phyloP scores from a whole-genome alignment of 1,140 invertebrate genomes.

The Heliconius himera region DNA sequence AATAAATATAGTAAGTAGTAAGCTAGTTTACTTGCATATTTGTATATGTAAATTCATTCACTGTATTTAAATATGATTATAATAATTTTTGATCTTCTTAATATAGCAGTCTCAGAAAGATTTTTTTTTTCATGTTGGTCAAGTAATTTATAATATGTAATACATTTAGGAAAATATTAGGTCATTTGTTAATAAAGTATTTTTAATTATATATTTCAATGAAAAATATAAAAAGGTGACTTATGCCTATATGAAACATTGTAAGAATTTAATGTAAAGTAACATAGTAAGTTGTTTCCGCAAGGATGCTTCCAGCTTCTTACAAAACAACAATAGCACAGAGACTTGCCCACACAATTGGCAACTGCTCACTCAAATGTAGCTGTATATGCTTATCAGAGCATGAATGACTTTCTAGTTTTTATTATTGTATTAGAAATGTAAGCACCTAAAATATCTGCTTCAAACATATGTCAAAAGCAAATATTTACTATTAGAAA shows the following conservation, averaged over 20 bases:
- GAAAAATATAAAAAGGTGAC: not conserved
- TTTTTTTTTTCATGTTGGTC: not conserved
- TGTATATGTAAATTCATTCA: not conserved
- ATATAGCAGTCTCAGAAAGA: not conserved
- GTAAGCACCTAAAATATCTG: slow-evolving; percentile 14
- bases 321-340: slow-evolving; percentile 74
- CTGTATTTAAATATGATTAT: not conserved
- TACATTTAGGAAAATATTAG: too few species aligned
- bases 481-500: not conserved
- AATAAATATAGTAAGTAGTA: too few species aligned
- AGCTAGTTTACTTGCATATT: not conserved
- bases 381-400: slow-evolving; percentile 77
- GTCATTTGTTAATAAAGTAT: too few species aligned
- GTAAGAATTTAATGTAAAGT: slow-evolving; percentile 1
- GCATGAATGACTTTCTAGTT: slow-evolving; percentile 81
- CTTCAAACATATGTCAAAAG: not conserved
- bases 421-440: slow-evolving; percentile 48
- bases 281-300: slow-evolving; percentile 35
- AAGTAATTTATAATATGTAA: too few species aligned
- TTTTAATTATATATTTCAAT: too few species aligned
- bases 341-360: slow-evolving; percentile 71
- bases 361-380: slow-evolving; percentile 68
- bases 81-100: not conserved
- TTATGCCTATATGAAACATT: not conserved
- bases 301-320: slow-evolving; percentile 51